Percentiles rank a stretch among this genome's conserved stretches.
These are phyloP conservation scores for Pachydiplax longipennis DNA, from an alignment of 2,888 invertebrate genomes.

Conservation along the genomic window DNA sequence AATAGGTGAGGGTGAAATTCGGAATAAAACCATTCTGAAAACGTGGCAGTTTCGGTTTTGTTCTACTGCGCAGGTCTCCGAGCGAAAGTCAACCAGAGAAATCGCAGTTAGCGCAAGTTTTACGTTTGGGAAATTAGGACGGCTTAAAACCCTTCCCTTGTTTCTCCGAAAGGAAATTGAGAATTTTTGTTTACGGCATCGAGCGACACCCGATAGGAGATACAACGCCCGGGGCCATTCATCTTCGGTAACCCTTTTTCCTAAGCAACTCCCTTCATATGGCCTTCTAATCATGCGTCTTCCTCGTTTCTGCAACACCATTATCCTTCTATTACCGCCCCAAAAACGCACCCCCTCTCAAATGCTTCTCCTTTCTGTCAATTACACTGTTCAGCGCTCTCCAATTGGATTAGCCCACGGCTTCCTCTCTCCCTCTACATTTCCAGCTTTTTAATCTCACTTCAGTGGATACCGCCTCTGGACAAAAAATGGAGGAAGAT, in stretches of 20 bases:
- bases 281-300: neutral
- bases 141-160: too few relatives aligned
- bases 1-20: too few relatives aligned
- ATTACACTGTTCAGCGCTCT: slow-evolving; percentile 40
- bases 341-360: neutral
- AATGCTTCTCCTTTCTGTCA: slow-evolving; percentile 29
- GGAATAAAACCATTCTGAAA: too few relatives aligned
- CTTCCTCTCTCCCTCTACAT: neutral
- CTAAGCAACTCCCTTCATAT: neutral
- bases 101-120: too few relatives aligned
- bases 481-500: neutral
- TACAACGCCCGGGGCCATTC: neutral
- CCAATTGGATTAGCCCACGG: slow-evolving; percentile 32
- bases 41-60: too few relatives aligned
- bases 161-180: neutral
- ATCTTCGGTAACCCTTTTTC: neutral
- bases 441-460: slow-evolving; percentile 38
- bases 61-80: too few relatives aligned
- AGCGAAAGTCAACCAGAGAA: too few relatives aligned
- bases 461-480: slow-evolving; percentile 13
- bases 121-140: too few relatives aligned
- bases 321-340: neutral
- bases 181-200: neutral
- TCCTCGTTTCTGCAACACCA: neutral
- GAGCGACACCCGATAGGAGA: neutral